Percentiles rank a stretch among this genome's conserved stretches.
These are phyloP conservation scores for Sycophila texana DNA, from an alignment of 2,888 invertebrate species.

Conservation along the genomic window DNA sequence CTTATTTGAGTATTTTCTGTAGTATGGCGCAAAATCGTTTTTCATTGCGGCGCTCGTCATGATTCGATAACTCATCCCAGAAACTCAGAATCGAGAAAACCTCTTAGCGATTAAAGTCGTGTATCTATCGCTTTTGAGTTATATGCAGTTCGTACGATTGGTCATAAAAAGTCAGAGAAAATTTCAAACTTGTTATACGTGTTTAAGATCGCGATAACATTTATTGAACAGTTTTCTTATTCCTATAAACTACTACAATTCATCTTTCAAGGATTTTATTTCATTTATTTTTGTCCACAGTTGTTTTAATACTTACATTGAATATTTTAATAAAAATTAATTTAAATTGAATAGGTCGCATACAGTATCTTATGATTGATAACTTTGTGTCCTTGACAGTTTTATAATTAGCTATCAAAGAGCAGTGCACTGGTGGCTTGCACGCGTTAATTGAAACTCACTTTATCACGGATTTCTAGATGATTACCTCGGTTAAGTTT, in stretches of 20 bases:
- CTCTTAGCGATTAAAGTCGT: conserved; percentile 72
- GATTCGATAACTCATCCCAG: conserved; percentile 49
- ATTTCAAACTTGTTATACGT: conserved; percentile 42
- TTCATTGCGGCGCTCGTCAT: conserved; percentile 30
- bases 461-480: conserved; percentile 71
- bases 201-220: conserved; percentile 24
- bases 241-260: background rate
- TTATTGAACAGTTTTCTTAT: conserved; percentile 34
- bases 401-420: conserved; percentile 52
- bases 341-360: conserved; percentile 37
- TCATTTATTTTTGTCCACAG: too few species aligned
- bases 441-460: conserved; percentile 72
- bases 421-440: conserved; percentile 55
- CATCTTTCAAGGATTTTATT: background rate
- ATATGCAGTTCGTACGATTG: conserved; percentile 59
- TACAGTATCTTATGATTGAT: conserved; percentile 33
- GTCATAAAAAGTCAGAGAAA: conserved; percentile 49
- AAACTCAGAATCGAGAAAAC: conserved; percentile 56
- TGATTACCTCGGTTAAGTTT: conserved; percentile 68
- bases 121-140: conserved; percentile 69
- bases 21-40: conserved; percentile 46
- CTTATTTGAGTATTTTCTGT: conserved; percentile 15
- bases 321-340: conserved; percentile 22
- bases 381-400: conserved; percentile 44
- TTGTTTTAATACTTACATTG: background rate